These are phyloP conservation scores for Sebastes variabilis DNA, from an alignment of 2,797 vertebrate genomes.

Conservation along the genomic window DNA sequence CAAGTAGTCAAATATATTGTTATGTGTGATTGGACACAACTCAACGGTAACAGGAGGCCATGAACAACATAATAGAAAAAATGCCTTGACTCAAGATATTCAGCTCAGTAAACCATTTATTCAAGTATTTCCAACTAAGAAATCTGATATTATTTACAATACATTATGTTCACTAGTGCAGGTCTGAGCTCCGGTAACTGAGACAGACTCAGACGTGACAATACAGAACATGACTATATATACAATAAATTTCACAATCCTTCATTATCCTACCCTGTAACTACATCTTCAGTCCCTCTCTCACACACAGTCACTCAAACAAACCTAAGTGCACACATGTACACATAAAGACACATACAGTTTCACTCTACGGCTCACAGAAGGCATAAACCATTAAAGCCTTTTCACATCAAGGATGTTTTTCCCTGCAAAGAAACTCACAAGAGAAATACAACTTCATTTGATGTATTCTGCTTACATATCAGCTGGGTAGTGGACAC, in stretches of 20 bases:
- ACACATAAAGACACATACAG: conserved; percentile 49
- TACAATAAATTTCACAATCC: conserved; percentile 54
- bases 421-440: conserved; percentile 49
- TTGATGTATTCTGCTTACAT: conserved; percentile 56
- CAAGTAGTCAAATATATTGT: not conserved
- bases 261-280: conserved; percentile 30
- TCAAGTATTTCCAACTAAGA: conserved; percentile 82
- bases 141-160: conserved; percentile 77
- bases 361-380: conserved; percentile 59
- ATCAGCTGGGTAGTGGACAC: conserved; percentile 57
- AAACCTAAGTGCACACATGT: conserved; percentile 48
- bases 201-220: conserved; percentile 69
- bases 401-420: conserved; percentile 56
- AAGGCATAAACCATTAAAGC: conserved; percentile 66
- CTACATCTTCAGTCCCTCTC: conserved; percentile 4
- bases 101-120: conserved; percentile 79
- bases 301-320: conserved; percentile 45
- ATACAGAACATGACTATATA: conserved; percentile 68
- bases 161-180: conserved; percentile 82
- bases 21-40: not conserved
- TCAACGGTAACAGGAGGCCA: not conserved
- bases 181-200: conserved; percentile 72
- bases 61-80: not conserved
- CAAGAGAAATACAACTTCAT: conserved; percentile 35
- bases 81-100: conserved; percentile 1